Conservation (phyloP, 2,888 invertebrate species). For the Cheilosia impressa region DNA sequence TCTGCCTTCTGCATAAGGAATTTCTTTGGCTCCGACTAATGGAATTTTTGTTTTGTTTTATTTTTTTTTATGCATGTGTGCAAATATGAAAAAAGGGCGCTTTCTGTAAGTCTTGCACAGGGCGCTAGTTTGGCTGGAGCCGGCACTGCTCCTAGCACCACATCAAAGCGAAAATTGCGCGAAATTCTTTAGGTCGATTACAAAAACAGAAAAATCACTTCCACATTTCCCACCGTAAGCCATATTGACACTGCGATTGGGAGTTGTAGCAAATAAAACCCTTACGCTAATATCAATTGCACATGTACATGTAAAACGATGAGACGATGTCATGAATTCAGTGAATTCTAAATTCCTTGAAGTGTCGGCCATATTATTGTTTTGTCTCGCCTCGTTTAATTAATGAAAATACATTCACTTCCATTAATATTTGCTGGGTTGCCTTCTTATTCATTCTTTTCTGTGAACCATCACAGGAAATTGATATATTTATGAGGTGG, state of each 20-base stretch:
- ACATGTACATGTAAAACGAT: conserved; percentile 5
- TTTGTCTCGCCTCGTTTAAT: conserved; percentile 16
- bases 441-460: conserved; percentile 21
- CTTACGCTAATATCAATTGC: neutral
- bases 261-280: no score
- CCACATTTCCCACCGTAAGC: no score
- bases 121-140: no score
- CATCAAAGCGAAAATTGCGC: conserved; percentile 14
- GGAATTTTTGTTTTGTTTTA: no score
- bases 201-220: conserved; percentile 48
- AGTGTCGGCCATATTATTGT: neutral
- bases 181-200: conserved; percentile 43
- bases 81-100: no score
- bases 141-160: neutral
- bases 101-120: no score
- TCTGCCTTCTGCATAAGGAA: no score
- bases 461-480: conserved; percentile 64
- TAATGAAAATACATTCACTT: conserved; percentile 43
- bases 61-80: no score
- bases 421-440: conserved; percentile 1
- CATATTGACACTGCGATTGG: no score
- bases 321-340: conserved; percentile 35
- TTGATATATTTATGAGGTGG: conserved; percentile 55
- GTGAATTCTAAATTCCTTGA: conserved; percentile 39
- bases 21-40: no score